phyloP scores from a whole-genome alignment of 2,888 invertebrate species.

The Drosophila meridiana region DNA sequence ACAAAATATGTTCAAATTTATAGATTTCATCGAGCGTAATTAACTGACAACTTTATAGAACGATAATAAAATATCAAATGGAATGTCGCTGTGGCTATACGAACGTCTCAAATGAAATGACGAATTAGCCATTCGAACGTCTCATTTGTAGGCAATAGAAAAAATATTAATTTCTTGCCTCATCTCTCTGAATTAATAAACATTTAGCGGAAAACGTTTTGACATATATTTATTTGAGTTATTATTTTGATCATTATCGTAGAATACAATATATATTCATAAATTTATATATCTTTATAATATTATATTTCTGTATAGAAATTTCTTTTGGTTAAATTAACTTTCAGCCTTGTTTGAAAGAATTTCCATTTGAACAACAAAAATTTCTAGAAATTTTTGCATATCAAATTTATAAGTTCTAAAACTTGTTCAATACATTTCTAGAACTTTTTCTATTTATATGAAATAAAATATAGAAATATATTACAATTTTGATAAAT shows the following conservation, averaged over 20 bases:
- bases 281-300: not conserved
- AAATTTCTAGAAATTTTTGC: not conserved
- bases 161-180: not conserved
- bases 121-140: not conserved
- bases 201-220: conserved; percentile 15
- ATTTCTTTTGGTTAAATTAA: not conserved
- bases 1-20: not conserved
- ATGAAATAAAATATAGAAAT: not conserved
- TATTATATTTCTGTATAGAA: not conserved
- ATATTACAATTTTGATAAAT: no score
- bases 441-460: not conserved
- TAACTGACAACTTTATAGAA: conserved; percentile 4
- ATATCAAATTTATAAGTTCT: no score
- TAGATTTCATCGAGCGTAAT: conserved; percentile 7
- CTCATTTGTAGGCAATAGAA: conserved; percentile 19
- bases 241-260: not conserved
- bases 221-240: conserved; percentile 17
- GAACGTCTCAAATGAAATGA: conserved; percentile 1
- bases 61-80: conserved; percentile 10
- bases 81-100: conserved; percentile 18
- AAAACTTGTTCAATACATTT: not conserved
- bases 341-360: not conserved
- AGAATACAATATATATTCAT: not conserved
- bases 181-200: not conserved
- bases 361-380: not conserved